Evolutionary conservation across 2,888 invertebrate genomes (phyloP), one percentile per base, ranked within the genome.

Genomic region (Acrobasis repandana): DNA sequence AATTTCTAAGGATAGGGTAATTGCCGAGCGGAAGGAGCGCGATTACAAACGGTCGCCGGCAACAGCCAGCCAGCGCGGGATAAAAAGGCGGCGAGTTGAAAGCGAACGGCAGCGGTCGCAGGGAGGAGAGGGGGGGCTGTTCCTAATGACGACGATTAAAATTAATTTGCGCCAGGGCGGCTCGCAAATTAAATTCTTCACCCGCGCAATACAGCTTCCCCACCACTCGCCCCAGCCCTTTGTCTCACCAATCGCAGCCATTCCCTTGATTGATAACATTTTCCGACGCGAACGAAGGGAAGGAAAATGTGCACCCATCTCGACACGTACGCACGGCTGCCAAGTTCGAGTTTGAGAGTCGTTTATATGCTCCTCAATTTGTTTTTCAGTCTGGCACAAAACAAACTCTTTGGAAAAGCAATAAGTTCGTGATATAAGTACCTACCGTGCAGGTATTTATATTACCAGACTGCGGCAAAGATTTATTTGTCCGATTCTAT

Each of bases 131-230:
- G 47, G 63, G 70, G 75, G 75, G 76, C 74, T 69, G 65, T 71
- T 74, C 54, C 64, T 90, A 90, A 90, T 90, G 87, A 88, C 83
- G 81, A 68, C 86, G 86, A 90, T 90, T 90, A 90, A 89, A 89
- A 90, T 90, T 88, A 90, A 90, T 90, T 89, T 83, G 85, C 81
- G 77, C 83, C 73, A 74, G 69, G 71, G 70, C 72, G 34, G 70
- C 61, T 76, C 77, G 80, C 85, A 85, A 88, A 89, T 88, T 86
- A 86, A 86, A 90, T 88, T 87, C 86, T 82, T 83, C 76, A 65
- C 74, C 71, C 70, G 76, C 76, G 75, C 81, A 78, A 68, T 62
- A 65, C 65, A 66, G 63, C 18, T 52, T 14, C 60, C 61, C 64
- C 60, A 61, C 60, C 46, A 43, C 62, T 58, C 14, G 62, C 58